Percentiles rank a stretch among this genome's conserved stretches.
phyloP scores from a whole-genome alignment of 2,888 invertebrate genomes.

The Rhagonycha fulva region DNA sequence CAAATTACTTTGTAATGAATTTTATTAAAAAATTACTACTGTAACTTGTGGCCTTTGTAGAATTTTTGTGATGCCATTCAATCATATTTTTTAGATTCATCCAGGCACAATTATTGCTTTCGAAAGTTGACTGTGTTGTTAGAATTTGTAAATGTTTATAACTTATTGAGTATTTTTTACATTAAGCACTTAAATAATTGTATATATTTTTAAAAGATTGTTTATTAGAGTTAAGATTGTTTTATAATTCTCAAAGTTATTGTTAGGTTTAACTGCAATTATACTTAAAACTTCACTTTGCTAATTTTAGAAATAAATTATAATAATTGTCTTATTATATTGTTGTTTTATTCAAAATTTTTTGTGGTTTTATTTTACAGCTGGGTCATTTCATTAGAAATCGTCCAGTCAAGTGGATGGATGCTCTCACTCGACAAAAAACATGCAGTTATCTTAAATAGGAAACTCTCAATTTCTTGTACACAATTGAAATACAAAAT shows the following conservation, averaged over 20 bases:
- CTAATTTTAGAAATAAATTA: neutral
- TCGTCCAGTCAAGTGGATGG: no score
- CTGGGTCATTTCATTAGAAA: no score
- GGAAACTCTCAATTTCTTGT: no score
- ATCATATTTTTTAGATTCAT: neutral
- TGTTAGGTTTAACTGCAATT: neutral
- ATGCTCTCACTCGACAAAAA: no score
- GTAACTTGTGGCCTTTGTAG: conserved; percentile 15
- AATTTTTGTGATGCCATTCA: conserved; percentile 3
- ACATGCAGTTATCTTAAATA: no score
- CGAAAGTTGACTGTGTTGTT: neutral
- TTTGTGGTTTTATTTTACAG: no score
- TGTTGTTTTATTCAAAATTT: neutral
- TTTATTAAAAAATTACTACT: neutral
- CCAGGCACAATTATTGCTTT: neutral
- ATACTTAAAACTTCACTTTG: neutral
- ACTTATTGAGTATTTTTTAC: neutral
- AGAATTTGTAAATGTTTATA: neutral
- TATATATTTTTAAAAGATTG: neutral
- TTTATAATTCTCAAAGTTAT: neutral
- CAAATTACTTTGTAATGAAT: neutral
- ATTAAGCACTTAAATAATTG: neutral
- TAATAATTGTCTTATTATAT: neutral
- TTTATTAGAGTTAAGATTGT: neutral
- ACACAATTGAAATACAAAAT: no score